phyloP scores from a whole-genome alignment of 2,888 invertebrate genomes.

The Quadriops clusia region DNA sequence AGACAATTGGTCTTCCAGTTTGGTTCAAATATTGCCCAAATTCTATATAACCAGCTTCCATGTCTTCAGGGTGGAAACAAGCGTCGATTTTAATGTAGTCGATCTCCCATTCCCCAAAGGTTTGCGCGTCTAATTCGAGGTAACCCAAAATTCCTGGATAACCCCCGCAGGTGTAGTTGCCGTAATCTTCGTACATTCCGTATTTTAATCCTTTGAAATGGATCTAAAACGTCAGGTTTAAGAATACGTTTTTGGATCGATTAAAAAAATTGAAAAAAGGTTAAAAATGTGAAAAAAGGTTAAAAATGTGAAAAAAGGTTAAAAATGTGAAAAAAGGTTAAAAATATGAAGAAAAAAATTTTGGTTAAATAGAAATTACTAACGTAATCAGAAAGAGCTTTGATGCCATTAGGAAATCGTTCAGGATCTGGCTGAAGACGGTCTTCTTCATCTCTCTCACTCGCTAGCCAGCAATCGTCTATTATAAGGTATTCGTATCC shows the following conservation, averaged over 20 bases:
- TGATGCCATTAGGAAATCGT: slow-evolving; percentile 51
- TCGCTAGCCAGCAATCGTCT: slow-evolving; percentile 51
- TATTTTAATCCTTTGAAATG: slow-evolving; percentile 52
- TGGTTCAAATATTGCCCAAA: slow-evolving; percentile 58
- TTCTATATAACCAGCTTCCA: slow-evolving; percentile 54
- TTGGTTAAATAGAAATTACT: slow-evolving; percentile 19
- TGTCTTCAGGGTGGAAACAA: slow-evolving; percentile 50
- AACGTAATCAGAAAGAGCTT: slow-evolving; percentile 47
- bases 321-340: neutral
- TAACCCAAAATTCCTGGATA: slow-evolving; percentile 63
- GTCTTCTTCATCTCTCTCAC: slow-evolving; percentile 37
- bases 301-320: neutral
- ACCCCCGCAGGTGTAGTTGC: slow-evolving; percentile 63
- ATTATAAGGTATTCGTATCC: slow-evolving; percentile 50
- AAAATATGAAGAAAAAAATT: neutral
- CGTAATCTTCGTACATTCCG: slow-evolving; percentile 74
- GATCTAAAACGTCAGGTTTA: neutral
- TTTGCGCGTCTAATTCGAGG: slow-evolving; percentile 55
- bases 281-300: neutral
- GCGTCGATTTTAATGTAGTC: slow-evolving; percentile 78
- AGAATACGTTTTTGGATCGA: neutral
- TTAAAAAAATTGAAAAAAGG: neutral
- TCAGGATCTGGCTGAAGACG: slow-evolving; percentile 42
- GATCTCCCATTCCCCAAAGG: slow-evolving; percentile 67
- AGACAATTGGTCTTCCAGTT: slow-evolving; percentile 65